A percentile compares a stretch with the other conserved stretches of the same genome.
These are phyloP conservation scores for Hyposmocoma kahamanoa DNA, from an alignment of 1,140 invertebrate species.

Conservation along the genomic window DNA sequence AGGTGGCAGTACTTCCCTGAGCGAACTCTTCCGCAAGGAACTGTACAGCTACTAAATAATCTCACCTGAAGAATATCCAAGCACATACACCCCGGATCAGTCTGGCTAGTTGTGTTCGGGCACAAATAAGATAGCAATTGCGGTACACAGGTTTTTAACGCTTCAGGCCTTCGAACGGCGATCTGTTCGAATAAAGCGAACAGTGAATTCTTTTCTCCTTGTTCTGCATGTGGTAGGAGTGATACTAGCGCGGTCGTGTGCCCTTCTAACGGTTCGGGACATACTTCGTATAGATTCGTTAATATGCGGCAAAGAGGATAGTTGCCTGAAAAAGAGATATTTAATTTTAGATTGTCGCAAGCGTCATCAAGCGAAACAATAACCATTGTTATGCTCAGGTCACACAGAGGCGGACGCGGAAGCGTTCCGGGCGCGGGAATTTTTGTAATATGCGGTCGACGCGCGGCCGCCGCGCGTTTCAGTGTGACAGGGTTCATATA, in stretches of 20 bases:
- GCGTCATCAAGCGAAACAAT: too few species aligned
- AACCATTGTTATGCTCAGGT: too few species aligned
- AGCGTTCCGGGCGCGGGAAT: too few species aligned
- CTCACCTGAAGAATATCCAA: constrained; percentile 76
- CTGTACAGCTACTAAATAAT: constrained; percentile 20
- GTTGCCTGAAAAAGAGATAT: constrained; percentile 79
- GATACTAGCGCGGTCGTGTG: constrained; percentile 88
- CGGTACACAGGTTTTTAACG: constrained; percentile 84
- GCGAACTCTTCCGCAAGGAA: too few species aligned
- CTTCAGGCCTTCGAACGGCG: constrained; percentile 84
- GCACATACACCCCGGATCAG: constrained; percentile 61
- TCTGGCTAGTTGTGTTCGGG: constrained; percentile 39
- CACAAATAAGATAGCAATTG: constrained; percentile 83
- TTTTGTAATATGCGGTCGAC: too few species aligned
- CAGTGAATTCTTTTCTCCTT: constrained; percentile 87
- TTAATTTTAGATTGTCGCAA: too few species aligned
- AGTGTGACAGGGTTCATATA: too few species aligned
- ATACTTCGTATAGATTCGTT: constrained; percentile 91
- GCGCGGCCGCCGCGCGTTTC: too few species aligned
- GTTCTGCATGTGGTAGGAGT: constrained; percentile 86
- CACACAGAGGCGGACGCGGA: too few species aligned
- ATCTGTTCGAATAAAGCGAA: constrained; percentile 87
- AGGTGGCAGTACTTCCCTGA: too few species aligned
- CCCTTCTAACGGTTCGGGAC: constrained; percentile 87
- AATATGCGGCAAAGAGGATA: constrained; percentile 89